Percentiles rank a stretch among this genome's conserved stretches.
Conservation (phyloP, 1,140 invertebrate species). For the Ips nitidus region DNA sequence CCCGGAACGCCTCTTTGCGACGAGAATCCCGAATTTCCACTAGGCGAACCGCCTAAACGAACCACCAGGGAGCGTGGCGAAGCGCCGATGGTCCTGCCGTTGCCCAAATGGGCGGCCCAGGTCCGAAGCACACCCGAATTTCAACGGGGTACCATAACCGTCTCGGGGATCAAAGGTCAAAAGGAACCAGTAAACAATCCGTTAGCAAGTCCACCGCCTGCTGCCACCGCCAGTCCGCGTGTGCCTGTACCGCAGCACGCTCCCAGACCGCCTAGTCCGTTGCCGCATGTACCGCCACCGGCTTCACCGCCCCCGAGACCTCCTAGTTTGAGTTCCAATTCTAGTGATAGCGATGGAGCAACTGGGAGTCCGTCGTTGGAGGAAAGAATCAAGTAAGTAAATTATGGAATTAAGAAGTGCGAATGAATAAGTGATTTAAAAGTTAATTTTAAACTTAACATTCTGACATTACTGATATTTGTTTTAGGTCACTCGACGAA, state of each 20-base stretch:
- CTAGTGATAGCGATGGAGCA: constrained; percentile 58
- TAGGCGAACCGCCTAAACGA: constrained; percentile 70
- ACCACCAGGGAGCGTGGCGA: constrained; percentile 61
- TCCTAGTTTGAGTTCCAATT: constrained; percentile 60
- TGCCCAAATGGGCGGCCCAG: constrained; percentile 82
- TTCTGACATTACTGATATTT: constrained; percentile 41
- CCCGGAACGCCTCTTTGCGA: constrained; percentile 83
- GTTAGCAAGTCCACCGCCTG: constrained; percentile 51
- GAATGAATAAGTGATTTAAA: background rate
- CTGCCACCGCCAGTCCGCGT: constrained; percentile 51
- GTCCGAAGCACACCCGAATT: constrained; percentile 48
- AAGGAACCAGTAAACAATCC: constrained; percentile 46
- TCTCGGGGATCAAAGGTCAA: constrained; percentile 51
- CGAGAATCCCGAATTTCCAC: constrained; percentile 74
- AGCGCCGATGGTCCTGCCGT: constrained; percentile 73
- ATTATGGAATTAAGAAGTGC: background rate
- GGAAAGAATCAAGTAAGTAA: constrained; percentile 67
- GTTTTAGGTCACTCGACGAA: constrained; percentile 72
- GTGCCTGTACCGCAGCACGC: constrained; percentile 26
- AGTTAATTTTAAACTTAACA: too few species aligned
- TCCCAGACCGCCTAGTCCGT: constrained; percentile 46
- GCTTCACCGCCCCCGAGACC: constrained; percentile 62
- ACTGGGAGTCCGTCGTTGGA: constrained; percentile 72
- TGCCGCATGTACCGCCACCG: constrained; percentile 55
- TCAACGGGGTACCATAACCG: constrained; percentile 46